Percentiles rank a stretch among this genome's conserved stretches.
Evolutionary conservation across 2,888 invertebrate species (phyloP).

Genomic region (Capitulum mitella): DNA sequence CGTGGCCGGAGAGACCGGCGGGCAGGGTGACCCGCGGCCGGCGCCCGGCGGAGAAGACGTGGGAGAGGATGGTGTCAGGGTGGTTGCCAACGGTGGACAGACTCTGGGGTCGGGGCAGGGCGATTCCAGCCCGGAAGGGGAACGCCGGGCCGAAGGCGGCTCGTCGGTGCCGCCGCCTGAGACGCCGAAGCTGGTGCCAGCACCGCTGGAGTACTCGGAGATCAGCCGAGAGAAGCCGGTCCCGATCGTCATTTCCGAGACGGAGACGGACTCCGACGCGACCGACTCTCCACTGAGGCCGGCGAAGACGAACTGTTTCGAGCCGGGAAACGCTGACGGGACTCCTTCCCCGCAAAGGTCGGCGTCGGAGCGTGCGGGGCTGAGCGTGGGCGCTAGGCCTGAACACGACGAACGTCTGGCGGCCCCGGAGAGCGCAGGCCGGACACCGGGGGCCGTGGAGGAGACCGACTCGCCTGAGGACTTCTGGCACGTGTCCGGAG

Average conservation of each 20-base stretch:
- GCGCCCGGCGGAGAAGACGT: not conserved
- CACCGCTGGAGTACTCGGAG: not conserved
- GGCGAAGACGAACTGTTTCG: not conserved
- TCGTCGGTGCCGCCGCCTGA: conserved; percentile 24
- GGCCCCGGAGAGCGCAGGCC: not conserved
- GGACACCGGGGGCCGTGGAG: not conserved
- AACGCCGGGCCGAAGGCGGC: too few species aligned
- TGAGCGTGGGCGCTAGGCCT: not conserved
- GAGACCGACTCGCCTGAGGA: not conserved
- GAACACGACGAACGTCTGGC: not conserved
- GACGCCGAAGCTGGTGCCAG: not conserved
- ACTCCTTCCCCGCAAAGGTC: too few species aligned
- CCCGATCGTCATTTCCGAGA: not conserved
- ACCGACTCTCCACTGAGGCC: not conserved
- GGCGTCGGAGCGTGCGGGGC: too few species aligned
- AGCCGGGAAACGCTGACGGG: not conserved
- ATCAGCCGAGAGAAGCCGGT: not conserved
- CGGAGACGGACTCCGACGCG: not conserved
- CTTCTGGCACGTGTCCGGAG: not conserved
- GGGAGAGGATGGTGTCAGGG: not conserved
- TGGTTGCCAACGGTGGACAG: too few species aligned
- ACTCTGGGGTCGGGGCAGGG: too few species aligned
- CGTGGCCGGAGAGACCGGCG: not conserved
- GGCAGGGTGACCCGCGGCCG: not conserved
- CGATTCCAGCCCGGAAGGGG: too few species aligned